phyloP scores from a whole-genome alignment of 2,797 vertebrate genomes.

The Pipistrellus nathusii region DNA sequence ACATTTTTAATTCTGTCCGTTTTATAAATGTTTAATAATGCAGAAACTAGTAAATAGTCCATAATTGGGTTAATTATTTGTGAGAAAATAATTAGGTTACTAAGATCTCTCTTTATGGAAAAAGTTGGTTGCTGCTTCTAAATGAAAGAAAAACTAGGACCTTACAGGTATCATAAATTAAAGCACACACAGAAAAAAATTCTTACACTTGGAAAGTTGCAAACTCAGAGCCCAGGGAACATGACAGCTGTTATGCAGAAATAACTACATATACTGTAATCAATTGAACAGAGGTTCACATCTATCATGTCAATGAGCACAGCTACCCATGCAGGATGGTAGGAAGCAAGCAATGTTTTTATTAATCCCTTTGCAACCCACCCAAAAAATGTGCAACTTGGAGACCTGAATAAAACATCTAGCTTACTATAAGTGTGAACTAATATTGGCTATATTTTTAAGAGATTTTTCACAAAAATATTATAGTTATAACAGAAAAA shows the following conservation, averaged over 20 bases:
- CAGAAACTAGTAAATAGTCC: not conserved
- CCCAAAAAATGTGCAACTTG: not conserved
- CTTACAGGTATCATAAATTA: conserved; percentile 57
- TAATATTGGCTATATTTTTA: conserved; percentile 19
- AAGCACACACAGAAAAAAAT: conserved; percentile 42
- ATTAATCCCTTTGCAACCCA: conserved; percentile 38
- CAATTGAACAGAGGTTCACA: not conserved
- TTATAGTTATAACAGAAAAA: conserved; percentile 43
- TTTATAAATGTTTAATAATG: conserved; percentile 50
- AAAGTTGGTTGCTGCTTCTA: conserved; percentile 20
- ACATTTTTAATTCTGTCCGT: conserved; percentile 46
- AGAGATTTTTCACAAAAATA: conserved; percentile 1
- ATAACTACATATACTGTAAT: conserved; percentile 45
- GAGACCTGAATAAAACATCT: not conserved
- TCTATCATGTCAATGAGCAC: conserved; percentile 35
- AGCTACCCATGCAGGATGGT: conserved; percentile 38
- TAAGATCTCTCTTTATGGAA: conserved; percentile 47
- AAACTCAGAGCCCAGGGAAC: conserved; percentile 49
- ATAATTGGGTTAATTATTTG: conserved; percentile 47
- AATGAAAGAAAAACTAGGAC: conserved; percentile 42
- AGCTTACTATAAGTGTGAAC: not conserved
- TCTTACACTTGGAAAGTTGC: conserved; percentile 37
- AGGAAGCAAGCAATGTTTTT: conserved; percentile 46
- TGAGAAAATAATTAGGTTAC: conserved; percentile 59
- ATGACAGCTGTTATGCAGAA: conserved; percentile 70